These are phyloP conservation scores for Hydrocynus forskahlii DNA, from an alignment of 2,797 vertebrate genomes.

Conservation along the genomic window DNA sequence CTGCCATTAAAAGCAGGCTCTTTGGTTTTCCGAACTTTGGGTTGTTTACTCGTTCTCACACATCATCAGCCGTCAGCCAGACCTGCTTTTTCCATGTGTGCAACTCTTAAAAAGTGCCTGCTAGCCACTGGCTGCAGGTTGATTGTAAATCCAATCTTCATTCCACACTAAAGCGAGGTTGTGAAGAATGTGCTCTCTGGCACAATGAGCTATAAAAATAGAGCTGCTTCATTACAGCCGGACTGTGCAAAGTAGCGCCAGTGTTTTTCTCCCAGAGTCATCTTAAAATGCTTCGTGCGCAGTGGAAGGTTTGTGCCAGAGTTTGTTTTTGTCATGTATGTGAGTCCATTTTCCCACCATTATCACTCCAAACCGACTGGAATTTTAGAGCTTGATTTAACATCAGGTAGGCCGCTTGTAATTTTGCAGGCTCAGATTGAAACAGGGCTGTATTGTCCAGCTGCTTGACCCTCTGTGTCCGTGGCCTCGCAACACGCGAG, in stretches of 20 bases:
- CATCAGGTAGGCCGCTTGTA: not conserved
- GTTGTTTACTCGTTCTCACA: not conserved
- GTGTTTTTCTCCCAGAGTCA: conserved; percentile 8
- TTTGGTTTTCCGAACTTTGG: not conserved
- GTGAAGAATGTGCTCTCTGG: not conserved
- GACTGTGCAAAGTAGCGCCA: conserved; percentile 18
- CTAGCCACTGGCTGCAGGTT: not conserved
- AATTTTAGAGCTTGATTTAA: not conserved
- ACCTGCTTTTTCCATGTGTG: not conserved
- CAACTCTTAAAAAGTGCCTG: not conserved
- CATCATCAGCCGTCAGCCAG: not conserved
- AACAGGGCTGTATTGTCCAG: not conserved
- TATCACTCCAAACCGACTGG: not conserved
- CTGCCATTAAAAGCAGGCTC: not conserved
- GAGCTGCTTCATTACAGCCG: conserved; percentile 15
- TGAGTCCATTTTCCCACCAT: conserved; percentile 12
- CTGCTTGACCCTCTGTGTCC: conserved; percentile 4
- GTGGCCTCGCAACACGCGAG: conserved; percentile 8
- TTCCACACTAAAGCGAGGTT: conserved; percentile 6
- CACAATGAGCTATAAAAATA: conserved; percentile 1
- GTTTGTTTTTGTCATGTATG: conserved; percentile 1
- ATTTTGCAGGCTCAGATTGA: conserved; percentile 11
- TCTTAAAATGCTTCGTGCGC: conserved; percentile 15
- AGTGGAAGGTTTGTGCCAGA: conserved; percentile 22
- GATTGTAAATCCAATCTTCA: not conserved